Conservation (phyloP, 2,888 invertebrate species). For the Macrophya alboannulata region DNA sequence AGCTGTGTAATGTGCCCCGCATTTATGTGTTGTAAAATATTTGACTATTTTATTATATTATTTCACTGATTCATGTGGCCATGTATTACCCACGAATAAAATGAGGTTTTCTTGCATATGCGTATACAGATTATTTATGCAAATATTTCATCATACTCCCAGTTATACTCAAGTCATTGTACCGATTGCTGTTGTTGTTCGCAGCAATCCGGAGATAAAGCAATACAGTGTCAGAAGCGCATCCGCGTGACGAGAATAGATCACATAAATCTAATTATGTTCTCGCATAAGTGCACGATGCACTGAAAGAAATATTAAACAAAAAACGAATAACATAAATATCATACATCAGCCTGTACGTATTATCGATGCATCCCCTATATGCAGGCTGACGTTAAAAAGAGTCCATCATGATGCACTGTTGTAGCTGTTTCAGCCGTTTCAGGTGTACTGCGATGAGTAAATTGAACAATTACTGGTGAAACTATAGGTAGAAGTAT, state of each 20-base stretch:
- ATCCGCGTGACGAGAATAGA: too few relatives aligned
- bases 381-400: not conserved
- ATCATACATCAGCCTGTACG: not conserved
- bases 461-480: not conserved
- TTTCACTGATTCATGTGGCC: not conserved
- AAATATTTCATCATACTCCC: not conserved
- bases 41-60: constrained; percentile 9
- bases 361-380: not conserved
- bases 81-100: not conserved
- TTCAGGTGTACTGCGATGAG: not conserved
- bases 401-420: not conserved
- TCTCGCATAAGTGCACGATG: not conserved
- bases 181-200: not conserved
- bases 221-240: not conserved
- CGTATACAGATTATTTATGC: not conserved
- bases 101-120: not conserved
- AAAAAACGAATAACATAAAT: not conserved
- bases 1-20: not conserved
- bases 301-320: not conserved
- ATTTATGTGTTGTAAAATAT: not conserved
- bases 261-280: not conserved
- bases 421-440: not conserved
- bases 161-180: not conserved
- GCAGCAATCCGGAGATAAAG: too few relatives aligned
- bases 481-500: not conserved